These are phyloP conservation scores for Meloidogyne exigua DNA, from an alignment of 1,140 invertebrate genomes.

Conservation along the genomic window DNA sequence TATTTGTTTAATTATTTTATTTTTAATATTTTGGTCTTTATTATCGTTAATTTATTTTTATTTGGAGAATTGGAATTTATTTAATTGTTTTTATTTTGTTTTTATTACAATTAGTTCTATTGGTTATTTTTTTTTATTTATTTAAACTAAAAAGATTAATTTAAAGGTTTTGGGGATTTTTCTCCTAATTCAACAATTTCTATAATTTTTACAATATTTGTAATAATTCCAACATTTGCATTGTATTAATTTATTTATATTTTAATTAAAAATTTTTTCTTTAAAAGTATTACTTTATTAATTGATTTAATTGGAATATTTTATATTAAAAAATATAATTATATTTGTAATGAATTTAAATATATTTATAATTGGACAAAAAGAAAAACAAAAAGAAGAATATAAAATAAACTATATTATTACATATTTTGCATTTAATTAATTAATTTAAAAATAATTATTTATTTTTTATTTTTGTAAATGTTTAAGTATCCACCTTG, in stretches of 20 bases:
- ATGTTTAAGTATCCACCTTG: too few relatives aligned
- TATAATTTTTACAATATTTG: background rate
- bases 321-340: background rate
- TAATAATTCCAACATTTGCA: background rate
- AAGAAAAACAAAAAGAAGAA: background rate
- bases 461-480: too few relatives aligned
- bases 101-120: background rate
- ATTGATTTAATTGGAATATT: constrained; percentile 3
- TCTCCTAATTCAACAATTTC: background rate
- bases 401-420: background rate
- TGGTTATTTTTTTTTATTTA: background rate
- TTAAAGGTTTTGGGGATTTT: background rate
- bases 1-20: background rate
- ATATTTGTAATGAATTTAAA: background rate
- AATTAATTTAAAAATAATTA: too few relatives aligned
- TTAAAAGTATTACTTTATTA: background rate
- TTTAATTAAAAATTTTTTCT: background rate
- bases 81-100: background rate
- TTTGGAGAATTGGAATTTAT: background rate
- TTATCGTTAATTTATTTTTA: background rate
- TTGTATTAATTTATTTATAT: background rate
- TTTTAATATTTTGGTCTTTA: background rate
- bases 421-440: too few relatives aligned
- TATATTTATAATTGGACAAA: background rate
- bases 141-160: too few relatives aligned